These are phyloP conservation scores for Junco hyemalis DNA, from an alignment of 2,113 vertebrate species.

Conservation along the genomic window DNA sequence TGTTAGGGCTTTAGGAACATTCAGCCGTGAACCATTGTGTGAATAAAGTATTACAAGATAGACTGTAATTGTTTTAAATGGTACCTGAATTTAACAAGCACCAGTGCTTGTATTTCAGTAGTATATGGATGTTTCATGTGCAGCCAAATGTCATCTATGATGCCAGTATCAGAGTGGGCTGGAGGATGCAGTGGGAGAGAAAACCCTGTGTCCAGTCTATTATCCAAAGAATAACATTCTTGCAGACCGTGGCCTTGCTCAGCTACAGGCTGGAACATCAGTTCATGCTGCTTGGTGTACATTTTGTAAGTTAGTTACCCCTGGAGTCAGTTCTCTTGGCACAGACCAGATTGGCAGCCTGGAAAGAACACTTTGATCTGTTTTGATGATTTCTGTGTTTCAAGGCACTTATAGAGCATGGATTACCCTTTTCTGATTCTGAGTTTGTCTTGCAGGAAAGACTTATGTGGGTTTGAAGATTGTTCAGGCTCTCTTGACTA, in stretches of 20 bases:
- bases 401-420: background rate
- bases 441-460: slow-evolving; percentile 83
- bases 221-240: background rate
- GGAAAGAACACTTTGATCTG: background rate
- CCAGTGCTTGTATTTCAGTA: background rate
- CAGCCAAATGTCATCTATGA: background rate
- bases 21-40: background rate
- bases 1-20: background rate
- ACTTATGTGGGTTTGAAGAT: slow-evolving; percentile 93
- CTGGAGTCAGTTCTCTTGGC: background rate
- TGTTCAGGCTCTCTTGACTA: slow-evolving; percentile 83
- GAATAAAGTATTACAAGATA: background rate
- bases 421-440: background rate
- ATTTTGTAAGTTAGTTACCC: background rate
- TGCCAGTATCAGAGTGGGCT: background rate
- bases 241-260: background rate
- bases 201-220: background rate
- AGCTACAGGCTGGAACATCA: background rate
- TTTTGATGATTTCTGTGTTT: background rate
- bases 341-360: background rate
- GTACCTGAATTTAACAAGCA: background rate
- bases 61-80: background rate
- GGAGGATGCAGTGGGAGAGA: background rate
- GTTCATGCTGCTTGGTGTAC: background rate
- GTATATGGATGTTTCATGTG: background rate